Base-by-base conservation (phyloP, 23 tunicate species). In the Oikopleura dioica region DNA sequence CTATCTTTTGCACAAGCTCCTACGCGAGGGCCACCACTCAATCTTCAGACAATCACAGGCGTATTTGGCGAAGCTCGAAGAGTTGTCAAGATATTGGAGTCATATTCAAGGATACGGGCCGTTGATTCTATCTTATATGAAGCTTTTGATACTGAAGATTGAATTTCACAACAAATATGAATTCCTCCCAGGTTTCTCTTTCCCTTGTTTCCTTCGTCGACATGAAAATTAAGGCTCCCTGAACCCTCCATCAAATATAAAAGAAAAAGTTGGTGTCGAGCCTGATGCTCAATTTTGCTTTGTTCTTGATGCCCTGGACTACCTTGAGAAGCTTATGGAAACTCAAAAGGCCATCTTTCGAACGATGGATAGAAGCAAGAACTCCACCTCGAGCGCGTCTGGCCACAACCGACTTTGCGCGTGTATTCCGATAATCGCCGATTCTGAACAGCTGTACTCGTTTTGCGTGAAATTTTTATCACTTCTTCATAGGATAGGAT, bases 391-490 rank as follows among this genome's bases (percentile, higher is more conserved):
- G 84, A 89, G 89, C 35, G 85, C 78, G 0, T 78, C 96, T 24
- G 97, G 97, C 23, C 97, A 91, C 38, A 84, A 91, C 50, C 80
- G 97, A n/a, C 82, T 91, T 28, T 79, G 92, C 2, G 92, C 97
- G 34, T 85, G 85, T 51, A 85, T 85, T 32, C 84, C 81, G 67
- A 80, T 91, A 37, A 91, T 91, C 28, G 76, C 85, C 0, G 97
- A 91, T 63, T 80, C 92, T 2, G 82, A 86, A 58, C 97, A 91
- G 76, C 79, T 91, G 16, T 91, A 91, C 38, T 86, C 85, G 69
- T 82, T 80, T 50, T 50, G 86, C n/a, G 83, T 91, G 37, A 85
- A 85, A 69, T 50, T 86, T 2, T 50, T 91, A 37, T 91, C 85
- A 55, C 82, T 82, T 67, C 81, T 91, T 1, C 97, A 91, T 72